Evolutionary conservation across 2,888 invertebrate genomes (phyloP), one percentile per base, ranked within the genome.

Genomic region (Lucinisca nassula): DNA sequence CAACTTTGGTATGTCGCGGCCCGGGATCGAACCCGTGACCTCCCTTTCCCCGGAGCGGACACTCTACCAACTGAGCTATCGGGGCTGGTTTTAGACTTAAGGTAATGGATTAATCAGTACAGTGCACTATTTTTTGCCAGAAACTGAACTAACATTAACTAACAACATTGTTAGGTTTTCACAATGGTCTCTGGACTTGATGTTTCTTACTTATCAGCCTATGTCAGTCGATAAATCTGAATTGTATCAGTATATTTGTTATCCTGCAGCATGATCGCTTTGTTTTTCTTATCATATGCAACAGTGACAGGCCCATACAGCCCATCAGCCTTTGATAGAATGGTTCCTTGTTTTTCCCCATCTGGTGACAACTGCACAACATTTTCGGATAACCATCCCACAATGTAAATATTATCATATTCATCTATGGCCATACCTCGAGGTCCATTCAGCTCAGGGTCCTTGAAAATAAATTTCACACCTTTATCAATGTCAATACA

Each of bases 191-290:
- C n/a, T n/a, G n/a, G n/a, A n/a, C n/a, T n/a, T n/a, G n/a, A n/a
- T n/a, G n/a, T n/a, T n/a, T n/a, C n/a, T n/a, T n/a, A n/a, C n/a
- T n/a, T n/a, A n/a, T n/a, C n/a, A n/a, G n/a, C n/a, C n/a, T n/a
- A n/a, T n/a, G 61, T 61, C 27, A 67, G 35, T 14, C 24, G 32
- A 35, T 67, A 67, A 1, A 67, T 67, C 30, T 67, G 67, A 6
- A 67, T 67, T 35, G 67, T 67, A 21, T 67, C 67, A 21, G 67
- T 67, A 35, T 67, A 67, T 35, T 67, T 67, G 35, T 67, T 67
- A 67, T 67, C 73, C 45, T 73, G 73, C 10, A 40, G 27, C 40
- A 40, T 49, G 21, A 45, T 27, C 1, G 38, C 12, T 40, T 61
- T 78, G 45, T 35, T 58, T 0, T 30, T 78, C n/a, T 24, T 67